Base-by-base conservation (phyloP, 2,797 vertebrate genomes). In the Anas bahamensis region DNA sequence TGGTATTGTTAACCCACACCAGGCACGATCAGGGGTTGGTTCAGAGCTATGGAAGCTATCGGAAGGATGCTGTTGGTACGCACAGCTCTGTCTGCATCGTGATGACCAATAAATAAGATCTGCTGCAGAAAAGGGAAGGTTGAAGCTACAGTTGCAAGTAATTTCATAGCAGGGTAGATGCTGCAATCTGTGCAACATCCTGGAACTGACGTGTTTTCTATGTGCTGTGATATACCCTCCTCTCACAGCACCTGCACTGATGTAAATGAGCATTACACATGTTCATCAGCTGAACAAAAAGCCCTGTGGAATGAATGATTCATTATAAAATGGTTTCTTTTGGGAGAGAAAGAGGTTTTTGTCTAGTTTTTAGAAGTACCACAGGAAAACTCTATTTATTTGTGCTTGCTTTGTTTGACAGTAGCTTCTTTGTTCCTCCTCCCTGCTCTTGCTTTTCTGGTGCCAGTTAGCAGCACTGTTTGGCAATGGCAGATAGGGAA, bases 321-420 rank as follows among this genome's bases (percentile, higher is more conserved):
- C 88, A 86, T 93, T 96, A 94, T 75, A 56, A 95, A 96, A 95
- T 77, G 57, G 60, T 87, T 94, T 95, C 35, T 96, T 93, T 89
- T 72, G 87, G 70, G 94, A 79, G 60, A 96, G 83, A 96, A 96
- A 95, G 81, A 74, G 74, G 68, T 91, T 94, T 97, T 97, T 95
- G 82, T 93, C 88, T 96, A 56, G 59, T 94, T 97, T 93, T 97
- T 55, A 94, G 66, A 90, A 95, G 90, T 93, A 76, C 41, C 68
- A 75, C 78, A 93, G 77, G 94, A 95, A 97, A 96, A 92, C 79
- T 96, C 93, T 21, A 88, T 94, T 95, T 96, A 95, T 94, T 97
- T 91, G 80, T 93, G 94, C 91, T 94, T 84, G 14, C 85, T 97
- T 95, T 90, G 71, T 92, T 95, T 94, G 96, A 97, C 91, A 96